phyloP scores from a whole-genome alignment of 2,888 invertebrate species.

The Diaprepes abbreviatus region DNA sequence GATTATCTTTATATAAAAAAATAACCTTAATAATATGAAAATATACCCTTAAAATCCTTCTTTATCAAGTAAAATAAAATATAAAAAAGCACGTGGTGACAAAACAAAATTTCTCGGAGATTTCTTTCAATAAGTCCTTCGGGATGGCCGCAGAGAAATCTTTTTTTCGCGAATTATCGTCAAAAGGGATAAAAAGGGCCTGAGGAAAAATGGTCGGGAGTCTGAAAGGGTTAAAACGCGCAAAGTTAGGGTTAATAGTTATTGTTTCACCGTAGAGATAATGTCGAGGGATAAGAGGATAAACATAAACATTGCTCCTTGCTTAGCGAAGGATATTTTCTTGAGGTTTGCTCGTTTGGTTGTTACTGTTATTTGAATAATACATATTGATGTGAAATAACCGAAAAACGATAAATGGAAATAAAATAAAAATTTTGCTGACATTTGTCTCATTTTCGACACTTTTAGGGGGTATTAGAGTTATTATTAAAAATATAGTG shows the following conservation, averaged over 20 bases:
- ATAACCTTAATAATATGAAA: too few species aligned
- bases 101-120: not conserved
- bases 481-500: too few species aligned
- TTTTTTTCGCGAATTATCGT: slow-evolving; percentile 1
- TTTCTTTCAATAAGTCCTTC: not conserved
- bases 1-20: too few species aligned
- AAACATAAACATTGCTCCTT: too few species aligned
- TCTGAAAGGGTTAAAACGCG: not conserved
- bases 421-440: too few species aligned
- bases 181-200: not conserved
- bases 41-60: not conserved
- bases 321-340: too few species aligned
- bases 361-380: too few species aligned
- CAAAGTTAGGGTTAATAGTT: not conserved
- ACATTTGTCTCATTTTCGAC: too few species aligned
- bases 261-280: not conserved
- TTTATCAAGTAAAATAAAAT: not conserved
- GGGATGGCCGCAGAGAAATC: not conserved
- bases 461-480: too few species aligned
- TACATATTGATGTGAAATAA: too few species aligned
- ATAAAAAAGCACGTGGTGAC: not conserved
- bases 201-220: not conserved
- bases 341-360: too few species aligned
- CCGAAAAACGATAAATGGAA: too few species aligned
- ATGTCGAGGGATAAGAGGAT: not conserved